Evolutionary conservation across 2,888 invertebrate genomes (phyloP).

Genomic region (Tinea semifulvella): DNA sequence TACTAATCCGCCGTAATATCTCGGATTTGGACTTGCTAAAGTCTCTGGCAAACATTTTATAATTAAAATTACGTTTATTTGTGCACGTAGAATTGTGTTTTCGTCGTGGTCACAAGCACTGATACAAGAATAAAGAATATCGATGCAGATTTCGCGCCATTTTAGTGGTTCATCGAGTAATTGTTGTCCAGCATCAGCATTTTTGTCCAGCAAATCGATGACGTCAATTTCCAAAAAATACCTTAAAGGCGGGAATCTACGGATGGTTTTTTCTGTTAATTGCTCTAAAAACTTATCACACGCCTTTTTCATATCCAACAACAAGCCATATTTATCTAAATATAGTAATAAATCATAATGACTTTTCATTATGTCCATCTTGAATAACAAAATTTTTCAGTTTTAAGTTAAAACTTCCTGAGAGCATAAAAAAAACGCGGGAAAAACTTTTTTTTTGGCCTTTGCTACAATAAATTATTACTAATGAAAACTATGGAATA

Average conservation of each 20-base stretch:
- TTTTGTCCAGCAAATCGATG: conserved; percentile 38
- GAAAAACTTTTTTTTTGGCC: too few relatives aligned
- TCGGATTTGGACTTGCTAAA: conserved; percentile 25
- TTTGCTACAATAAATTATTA: too few relatives aligned
- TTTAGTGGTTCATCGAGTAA: conserved; percentile 43
- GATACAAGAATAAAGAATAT: conserved; percentile 42
- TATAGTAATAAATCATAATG: conserved; percentile 42
- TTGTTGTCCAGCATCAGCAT: conserved; percentile 33
- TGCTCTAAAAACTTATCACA: conserved; percentile 35
- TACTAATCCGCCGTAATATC: conserved; percentile 32
- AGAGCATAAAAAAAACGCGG: not conserved
- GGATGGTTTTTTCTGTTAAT: conserved; percentile 29
- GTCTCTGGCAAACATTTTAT: conserved; percentile 34
- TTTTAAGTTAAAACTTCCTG: not conserved
- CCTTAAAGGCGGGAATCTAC: conserved; percentile 45
- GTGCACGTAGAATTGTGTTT: conserved; percentile 29
- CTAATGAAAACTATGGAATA: too few relatives aligned
- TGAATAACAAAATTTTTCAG: not conserved
- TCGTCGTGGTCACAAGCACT: conserved; percentile 26
- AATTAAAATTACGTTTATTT: conserved; percentile 38
- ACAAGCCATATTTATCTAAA: conserved; percentile 38
- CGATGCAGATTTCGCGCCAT: conserved; percentile 35
- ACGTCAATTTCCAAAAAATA: conserved; percentile 40
- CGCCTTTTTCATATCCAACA: conserved; percentile 33
- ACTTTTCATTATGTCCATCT: conserved; percentile 29